Percentiles rank a stretch among this genome's conserved stretches.
Evolutionary conservation across 2,888 invertebrate species (phyloP).

Genomic region (Epiperipatus broadwayi): DNA sequence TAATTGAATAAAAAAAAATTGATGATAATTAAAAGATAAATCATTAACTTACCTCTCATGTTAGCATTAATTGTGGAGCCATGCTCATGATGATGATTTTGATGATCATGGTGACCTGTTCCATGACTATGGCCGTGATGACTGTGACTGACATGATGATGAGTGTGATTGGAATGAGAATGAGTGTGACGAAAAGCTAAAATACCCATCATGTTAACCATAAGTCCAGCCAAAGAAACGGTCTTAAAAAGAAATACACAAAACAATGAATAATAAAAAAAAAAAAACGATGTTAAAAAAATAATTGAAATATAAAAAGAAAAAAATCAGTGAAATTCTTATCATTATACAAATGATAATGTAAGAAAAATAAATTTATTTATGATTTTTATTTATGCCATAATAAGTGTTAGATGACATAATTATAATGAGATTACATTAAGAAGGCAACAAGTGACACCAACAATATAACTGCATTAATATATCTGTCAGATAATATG

Average conservation of each 20-base stretch:
- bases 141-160: no score
- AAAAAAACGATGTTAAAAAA: neutral
- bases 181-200: slow-evolving; percentile 31
- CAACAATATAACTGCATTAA: no score
- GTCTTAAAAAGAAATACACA: slow-evolving; percentile 23
- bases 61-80: slow-evolving; percentile 31
- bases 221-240: slow-evolving; percentile 35
- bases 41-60: slow-evolving; percentile 35
- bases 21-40: no score
- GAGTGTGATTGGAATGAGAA: slow-evolving; percentile 22
- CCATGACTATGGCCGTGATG: slow-evolving; percentile 20
- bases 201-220: slow-evolving; percentile 38
- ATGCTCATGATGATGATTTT: slow-evolving; percentile 25
- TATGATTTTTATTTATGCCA: no score
- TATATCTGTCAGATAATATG: no score
- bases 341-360: no score
- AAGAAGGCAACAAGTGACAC: no score
- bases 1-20: no score
- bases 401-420: no score
- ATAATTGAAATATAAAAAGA: neutral
- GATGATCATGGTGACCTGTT: slow-evolving; percentile 19
- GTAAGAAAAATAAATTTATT: no score
- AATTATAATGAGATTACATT: no score
- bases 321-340: neutral
- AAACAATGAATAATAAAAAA: no score